These are phyloP conservation scores for Eilema depressum DNA, from an alignment of 2,888 invertebrate genomes.

Conservation along the genomic window DNA sequence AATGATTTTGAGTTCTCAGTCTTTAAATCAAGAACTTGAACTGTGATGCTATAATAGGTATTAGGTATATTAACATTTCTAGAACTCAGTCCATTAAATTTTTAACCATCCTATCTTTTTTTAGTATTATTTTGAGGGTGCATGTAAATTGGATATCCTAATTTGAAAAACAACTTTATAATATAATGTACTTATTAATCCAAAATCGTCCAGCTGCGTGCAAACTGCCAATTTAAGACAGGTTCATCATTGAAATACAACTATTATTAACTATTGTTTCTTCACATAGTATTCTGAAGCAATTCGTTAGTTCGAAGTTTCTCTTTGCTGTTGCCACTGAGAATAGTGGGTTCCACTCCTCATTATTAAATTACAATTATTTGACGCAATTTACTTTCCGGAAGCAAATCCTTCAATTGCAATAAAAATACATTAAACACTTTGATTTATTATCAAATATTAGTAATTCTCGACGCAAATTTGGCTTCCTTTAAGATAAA, in stretches of 20 bases:
- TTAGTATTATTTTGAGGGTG: background rate
- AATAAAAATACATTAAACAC: slow-evolving; percentile 37
- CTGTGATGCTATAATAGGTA: background rate
- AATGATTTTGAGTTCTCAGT: background rate
- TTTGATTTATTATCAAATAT: slow-evolving; percentile 54
- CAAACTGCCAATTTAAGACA: too few species aligned
- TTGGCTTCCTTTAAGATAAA: slow-evolving; percentile 42
- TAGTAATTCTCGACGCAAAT: slow-evolving; percentile 49
- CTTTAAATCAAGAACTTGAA: background rate
- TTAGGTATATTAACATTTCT: too few species aligned
- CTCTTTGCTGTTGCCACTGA: too few species aligned
- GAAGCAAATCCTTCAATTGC: slow-evolving; percentile 8
- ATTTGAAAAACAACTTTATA: too few species aligned
- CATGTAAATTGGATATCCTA: background rate
- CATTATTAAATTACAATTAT: too few species aligned
- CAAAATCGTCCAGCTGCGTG: background rate
- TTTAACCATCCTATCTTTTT: background rate
- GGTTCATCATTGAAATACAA: background rate
- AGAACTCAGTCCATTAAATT: background rate
- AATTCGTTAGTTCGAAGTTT: background rate
- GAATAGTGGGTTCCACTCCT: background rate
- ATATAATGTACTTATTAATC: too few species aligned
- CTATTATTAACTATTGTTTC: background rate
- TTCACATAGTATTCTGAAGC: too few species aligned
- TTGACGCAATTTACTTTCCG: too few species aligned